Evolutionary conservation across 2,113 vertebrate genomes (phyloP).

Genomic region (Clupea harengus): DNA sequence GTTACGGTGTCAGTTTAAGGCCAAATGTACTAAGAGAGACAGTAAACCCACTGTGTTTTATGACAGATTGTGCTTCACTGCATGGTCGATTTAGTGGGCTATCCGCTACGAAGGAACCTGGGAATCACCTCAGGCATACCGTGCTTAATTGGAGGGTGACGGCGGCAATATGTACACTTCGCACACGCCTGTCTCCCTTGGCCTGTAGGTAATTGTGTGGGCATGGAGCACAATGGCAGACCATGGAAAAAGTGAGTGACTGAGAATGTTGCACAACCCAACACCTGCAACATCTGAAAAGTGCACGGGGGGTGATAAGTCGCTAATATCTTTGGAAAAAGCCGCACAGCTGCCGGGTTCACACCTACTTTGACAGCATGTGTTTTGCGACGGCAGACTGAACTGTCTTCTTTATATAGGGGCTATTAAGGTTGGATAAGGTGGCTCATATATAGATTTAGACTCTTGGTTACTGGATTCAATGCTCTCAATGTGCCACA

Average conservation of each 20-base stretch:
- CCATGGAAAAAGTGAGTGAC: background rate
- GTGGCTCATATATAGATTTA: background rate
- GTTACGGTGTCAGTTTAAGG: background rate
- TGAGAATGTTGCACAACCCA: background rate
- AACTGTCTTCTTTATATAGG: background rate
- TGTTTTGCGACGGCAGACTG: background rate
- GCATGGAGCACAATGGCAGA: background rate
- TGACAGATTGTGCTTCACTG: background rate
- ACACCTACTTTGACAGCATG: background rate
- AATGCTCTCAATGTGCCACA: background rate
- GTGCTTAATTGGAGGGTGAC: constrained; percentile 11
- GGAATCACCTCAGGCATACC: background rate
- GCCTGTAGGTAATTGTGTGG: background rate
- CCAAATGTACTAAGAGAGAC: background rate
- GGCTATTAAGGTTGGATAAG: background rate
- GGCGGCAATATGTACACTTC: background rate
- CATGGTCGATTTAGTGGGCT: constrained; percentile 5
- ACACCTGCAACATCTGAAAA: background rate
- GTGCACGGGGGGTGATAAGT: background rate
- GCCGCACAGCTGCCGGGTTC: background rate
- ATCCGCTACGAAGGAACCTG: background rate
- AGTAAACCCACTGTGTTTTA: background rate
- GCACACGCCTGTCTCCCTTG: background rate
- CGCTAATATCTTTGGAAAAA: background rate
- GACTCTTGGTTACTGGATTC: background rate